A percentile compares a stretch with the other conserved stretches of the same genome.
phyloP scores from a whole-genome alignment of 2,797 vertebrate species.

The Lates japonicus region DNA sequence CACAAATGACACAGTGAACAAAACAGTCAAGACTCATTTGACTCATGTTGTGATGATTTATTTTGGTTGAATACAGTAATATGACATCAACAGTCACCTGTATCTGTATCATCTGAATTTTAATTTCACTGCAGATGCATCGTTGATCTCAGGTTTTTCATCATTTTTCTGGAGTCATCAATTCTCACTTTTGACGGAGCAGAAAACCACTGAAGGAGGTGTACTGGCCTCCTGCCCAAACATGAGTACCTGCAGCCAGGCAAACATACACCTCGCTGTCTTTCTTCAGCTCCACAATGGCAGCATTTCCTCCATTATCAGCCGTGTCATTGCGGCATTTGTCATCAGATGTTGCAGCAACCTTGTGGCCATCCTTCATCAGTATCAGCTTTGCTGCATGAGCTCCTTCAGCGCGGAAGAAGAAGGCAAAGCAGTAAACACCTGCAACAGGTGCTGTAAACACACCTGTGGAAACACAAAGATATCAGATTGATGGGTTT shows the following conservation, averaged over 20 bases:
- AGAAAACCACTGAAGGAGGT: conserved; percentile 6
- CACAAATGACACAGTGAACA: too few relatives aligned
- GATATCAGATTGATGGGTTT: too few relatives aligned
- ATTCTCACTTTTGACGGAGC: neutral
- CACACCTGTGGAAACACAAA: neutral
- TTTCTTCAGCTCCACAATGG: neutral
- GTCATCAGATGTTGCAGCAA: neutral
- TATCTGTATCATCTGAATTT: neutral
- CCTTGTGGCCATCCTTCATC: accelerated
- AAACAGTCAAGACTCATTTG: too few relatives aligned
- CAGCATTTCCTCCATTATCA: conserved; percentile 10
- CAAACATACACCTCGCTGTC: neutral
- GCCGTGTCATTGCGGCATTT: neutral
- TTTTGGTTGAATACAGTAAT: too few relatives aligned
- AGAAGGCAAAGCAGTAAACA: neutral
- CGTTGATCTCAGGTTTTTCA: neutral
- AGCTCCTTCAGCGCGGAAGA: neutral
- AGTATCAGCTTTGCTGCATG: accelerated
- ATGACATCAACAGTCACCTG: too few relatives aligned
- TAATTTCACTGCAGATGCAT: neutral
- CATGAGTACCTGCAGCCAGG: accelerated
- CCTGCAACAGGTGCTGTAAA: neutral
- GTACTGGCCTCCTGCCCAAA: accelerated
- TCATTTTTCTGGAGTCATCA: neutral
- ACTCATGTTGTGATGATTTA: too few relatives aligned